Conservation (phyloP, 2,113 vertebrate genomes). For the Cyprinodon brontotheroides region DNA sequence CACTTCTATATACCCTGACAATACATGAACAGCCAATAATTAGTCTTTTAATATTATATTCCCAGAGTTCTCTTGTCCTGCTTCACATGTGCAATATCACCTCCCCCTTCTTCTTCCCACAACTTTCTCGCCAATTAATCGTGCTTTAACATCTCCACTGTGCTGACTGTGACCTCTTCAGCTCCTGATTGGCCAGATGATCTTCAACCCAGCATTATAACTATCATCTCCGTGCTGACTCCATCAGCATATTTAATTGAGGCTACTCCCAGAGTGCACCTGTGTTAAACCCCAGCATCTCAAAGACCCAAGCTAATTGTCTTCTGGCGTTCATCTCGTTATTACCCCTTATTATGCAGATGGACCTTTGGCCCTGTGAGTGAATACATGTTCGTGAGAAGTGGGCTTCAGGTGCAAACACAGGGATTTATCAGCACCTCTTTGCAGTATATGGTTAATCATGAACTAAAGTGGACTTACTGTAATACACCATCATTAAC, state of each 20-base stretch:
- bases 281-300: constrained; percentile 52
- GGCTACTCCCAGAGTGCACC: constrained; percentile 50
- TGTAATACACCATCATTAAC: constrained; percentile 32
- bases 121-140: constrained; percentile 55
- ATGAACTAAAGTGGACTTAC: constrained; percentile 6
- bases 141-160: constrained; percentile 37
- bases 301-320: constrained; percentile 54
- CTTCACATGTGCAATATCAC: too few relatives aligned
- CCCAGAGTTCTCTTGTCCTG: not conserved
- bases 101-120: not conserved
- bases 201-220: constrained; percentile 47
- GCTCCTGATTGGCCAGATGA: constrained; percentile 41
- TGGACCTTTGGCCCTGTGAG: constrained; percentile 33
- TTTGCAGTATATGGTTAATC: constrained; percentile 26
- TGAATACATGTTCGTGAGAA: not conserved
- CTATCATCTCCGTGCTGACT: constrained; percentile 54
- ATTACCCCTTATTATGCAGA: constrained; percentile 53
- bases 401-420: constrained; percentile 25
- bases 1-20: not conserved
- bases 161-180: constrained; percentile 41
- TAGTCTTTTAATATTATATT: constrained; percentile 61
- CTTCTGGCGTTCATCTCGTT: constrained; percentile 57
- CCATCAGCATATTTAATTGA: constrained; percentile 41
- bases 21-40: constrained; percentile 60
- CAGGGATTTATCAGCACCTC: constrained; percentile 24